phyloP scores from a whole-genome alignment of 2,888 invertebrate genomes.

The Bembecia ichneumoniformis region DNA sequence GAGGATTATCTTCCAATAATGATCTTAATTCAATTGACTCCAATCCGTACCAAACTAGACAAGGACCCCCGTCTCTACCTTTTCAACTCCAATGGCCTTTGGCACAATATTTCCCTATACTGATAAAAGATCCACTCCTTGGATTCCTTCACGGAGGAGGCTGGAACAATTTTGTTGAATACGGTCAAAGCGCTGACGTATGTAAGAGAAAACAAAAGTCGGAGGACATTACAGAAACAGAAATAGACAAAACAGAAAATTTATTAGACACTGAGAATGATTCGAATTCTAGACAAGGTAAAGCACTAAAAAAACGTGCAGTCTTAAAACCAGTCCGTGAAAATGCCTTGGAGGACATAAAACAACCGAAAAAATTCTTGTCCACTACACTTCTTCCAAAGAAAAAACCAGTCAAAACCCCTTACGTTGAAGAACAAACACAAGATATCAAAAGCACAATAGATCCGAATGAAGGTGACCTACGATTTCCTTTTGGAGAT shows the following conservation, averaged over 20 bases:
- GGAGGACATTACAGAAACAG: conserved; percentile 3
- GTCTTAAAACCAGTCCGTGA: conserved; percentile 21
- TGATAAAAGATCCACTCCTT: conserved; percentile 71
- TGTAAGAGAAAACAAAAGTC: conserved; percentile 54
- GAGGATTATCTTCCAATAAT: conserved; percentile 14
- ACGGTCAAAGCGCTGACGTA: conserved; percentile 71
- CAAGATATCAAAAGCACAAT: conserved; percentile 29
- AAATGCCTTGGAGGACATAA: conserved; percentile 27
- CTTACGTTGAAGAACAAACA: conserved; percentile 14
- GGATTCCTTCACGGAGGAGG: conserved; percentile 63
- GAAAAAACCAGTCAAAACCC: conserved; percentile 31
- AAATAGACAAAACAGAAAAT: not conserved
- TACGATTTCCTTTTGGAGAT: conserved; percentile 36
- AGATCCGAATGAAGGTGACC: conserved; percentile 28
- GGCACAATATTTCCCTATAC: conserved; percentile 66
- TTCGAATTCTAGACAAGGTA: conserved; percentile 26
- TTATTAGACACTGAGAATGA: not conserved
- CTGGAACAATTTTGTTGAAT: conserved; percentile 69
- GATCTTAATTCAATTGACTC: conserved; percentile 22
- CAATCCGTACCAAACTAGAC: conserved; percentile 31
- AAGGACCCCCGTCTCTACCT: conserved; percentile 29
- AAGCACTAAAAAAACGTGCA: conserved; percentile 46
- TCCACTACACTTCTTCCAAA: conserved; percentile 23
- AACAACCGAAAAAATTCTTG: conserved; percentile 35
- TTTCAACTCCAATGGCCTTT: conserved; percentile 64